Percentiles rank a stretch among this genome's conserved stretches.
phyloP scores from a whole-genome alignment of 2,797 vertebrate species.

The Lacerta agilis region DNA sequence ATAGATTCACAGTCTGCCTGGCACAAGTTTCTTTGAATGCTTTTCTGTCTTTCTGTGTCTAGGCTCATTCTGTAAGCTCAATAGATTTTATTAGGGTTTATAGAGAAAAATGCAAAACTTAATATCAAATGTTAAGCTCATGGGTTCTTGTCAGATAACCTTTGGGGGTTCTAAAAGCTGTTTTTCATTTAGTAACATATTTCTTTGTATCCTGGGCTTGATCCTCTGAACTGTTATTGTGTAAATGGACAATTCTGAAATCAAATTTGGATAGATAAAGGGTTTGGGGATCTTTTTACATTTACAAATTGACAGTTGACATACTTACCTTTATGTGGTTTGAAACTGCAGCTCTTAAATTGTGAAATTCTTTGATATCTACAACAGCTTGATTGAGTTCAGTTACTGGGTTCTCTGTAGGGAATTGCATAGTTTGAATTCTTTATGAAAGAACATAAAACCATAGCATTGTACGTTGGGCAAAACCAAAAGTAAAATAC shows the following conservation, averaged over 20 bases:
- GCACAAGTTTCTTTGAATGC: background rate
- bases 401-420: background rate
- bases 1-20: background rate
- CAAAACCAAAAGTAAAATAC: conserved; percentile 30
- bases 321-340: background rate
- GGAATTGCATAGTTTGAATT: background rate
- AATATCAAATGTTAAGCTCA: background rate
- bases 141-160: background rate
- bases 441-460: conserved; percentile 12
- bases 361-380: background rate
- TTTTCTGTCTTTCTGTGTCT: too few species aligned
- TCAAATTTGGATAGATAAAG: background rate
- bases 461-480: background rate
- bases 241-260: background rate
- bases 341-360: background rate
- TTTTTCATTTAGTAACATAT: background rate
- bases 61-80: background rate
- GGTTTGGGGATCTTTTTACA: background rate
- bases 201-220: background rate
- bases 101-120: too few species aligned
- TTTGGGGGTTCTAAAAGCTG: background rate
- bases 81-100: too few species aligned
- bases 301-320: background rate
- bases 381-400: background rate
- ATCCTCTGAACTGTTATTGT: background rate